Conservation (phyloP, 2,888 invertebrate species). For the Ophion costatus region DNA sequence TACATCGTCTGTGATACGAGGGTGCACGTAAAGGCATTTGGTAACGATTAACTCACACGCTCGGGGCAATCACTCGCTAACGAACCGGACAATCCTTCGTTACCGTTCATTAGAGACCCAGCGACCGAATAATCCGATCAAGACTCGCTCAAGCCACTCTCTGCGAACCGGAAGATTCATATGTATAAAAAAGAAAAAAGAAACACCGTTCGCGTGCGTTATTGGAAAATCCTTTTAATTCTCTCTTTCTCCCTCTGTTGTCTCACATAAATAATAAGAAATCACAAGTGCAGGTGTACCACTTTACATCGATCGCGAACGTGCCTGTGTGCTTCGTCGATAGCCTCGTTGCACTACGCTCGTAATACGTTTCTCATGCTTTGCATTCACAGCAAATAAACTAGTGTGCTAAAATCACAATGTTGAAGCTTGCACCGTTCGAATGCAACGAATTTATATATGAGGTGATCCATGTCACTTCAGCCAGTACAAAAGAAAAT, state of each 20-base stretch:
- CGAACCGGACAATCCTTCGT: conserved; percentile 77
- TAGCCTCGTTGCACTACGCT: not conserved
- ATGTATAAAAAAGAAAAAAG: conserved; percentile 8
- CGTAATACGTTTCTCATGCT: not conserved
- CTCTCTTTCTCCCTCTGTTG: not conserved
- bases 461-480: no score
- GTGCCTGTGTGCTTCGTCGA: not conserved
- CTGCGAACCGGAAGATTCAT: conserved; percentile 5
- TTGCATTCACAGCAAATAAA: not conserved
- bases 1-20: not conserved
- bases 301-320: not conserved
- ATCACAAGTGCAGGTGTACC: not conserved
- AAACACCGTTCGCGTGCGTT: not conserved
- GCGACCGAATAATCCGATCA: conserved; percentile 76
- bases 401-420: not conserved
- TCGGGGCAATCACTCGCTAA: conserved; percentile 69
- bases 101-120: conserved; percentile 77
- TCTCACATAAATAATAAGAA: not conserved
- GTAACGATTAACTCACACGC: conserved; percentile 50
- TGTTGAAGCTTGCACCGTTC: no score
- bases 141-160: conserved; percentile 14
- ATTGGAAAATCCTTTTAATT: conserved; percentile 18
- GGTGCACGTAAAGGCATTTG: conserved; percentile 6
- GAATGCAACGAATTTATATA: not conserved
- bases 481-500: no score